Conservation (phyloP, 2,888 invertebrate species). For the Chesias legatella region DNA sequence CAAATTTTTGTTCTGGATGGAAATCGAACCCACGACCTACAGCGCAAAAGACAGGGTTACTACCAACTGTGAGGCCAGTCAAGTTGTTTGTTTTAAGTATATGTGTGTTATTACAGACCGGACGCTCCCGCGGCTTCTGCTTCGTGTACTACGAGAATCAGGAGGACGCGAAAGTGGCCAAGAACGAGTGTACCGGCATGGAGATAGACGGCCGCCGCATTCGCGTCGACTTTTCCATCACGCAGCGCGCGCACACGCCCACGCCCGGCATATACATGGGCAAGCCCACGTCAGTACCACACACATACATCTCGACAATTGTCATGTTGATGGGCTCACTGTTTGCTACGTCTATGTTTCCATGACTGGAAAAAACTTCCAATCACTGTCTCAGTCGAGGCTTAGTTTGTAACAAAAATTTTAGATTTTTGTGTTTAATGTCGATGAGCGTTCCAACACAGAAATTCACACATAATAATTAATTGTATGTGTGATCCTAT, state of each 20-base stretch:
- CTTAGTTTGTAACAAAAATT: no score
- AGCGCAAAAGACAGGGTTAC: no score
- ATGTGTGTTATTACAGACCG: no score
- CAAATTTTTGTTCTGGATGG: no score
- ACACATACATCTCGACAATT: no score
- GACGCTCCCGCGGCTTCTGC: conserved; percentile 96
- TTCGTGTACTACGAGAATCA: conserved; percentile 95
- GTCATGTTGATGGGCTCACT: no score
- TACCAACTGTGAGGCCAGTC: no score
- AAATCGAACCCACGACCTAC: no score
- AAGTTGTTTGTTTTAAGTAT: no score
- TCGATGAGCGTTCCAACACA: conserved; percentile 40
- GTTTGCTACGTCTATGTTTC: background rate
- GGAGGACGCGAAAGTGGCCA: conserved; percentile 95
- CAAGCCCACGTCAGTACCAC: conserved; percentile 88
- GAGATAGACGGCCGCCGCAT: conserved; percentile 96
- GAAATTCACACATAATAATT: conserved; percentile 35
- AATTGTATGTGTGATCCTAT: conserved; percentile 33
- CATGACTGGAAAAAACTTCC: no score
- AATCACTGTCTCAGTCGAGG: no score
- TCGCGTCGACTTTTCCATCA: conserved; percentile 97
- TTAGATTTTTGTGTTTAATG: no score
- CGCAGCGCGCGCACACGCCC: conserved; percentile 97
- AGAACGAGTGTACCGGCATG: conserved; percentile 95
- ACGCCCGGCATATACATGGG: conserved; percentile 99